Evolutionary conservation across 2,888 invertebrate species (phyloP), one percentile per base, ranked within the genome.

Genomic region (Nemotelus pantherinus): DNA sequence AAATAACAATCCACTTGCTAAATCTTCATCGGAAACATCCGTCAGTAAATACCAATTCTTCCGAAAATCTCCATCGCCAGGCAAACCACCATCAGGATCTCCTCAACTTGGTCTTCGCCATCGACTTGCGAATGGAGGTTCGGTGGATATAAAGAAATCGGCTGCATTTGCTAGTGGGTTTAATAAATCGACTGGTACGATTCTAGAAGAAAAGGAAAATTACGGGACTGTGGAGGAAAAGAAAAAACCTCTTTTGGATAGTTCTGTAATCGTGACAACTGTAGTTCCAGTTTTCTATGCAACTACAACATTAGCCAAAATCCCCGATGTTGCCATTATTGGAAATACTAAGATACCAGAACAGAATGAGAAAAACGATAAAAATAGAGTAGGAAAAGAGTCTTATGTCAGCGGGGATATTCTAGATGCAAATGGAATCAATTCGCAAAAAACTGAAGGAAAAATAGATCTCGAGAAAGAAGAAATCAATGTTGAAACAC

Each of bases 401-500:
- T 2, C 25, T 39, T 0, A n/a, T n/a, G n/a, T 10, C 4, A 58
- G n/a, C 25, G 41, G 41, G 41, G 7, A n/a, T 41, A 50, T 5
- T 7, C 50, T 7, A 50, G 50, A 5, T 9, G 50, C 50, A 50
- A 50, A 53, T 53, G 39, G 84, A 83, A 76, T 86, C 88, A 83
- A 25, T 0, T 25, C 25, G 25, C 25, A 25, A 25, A 82, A 86
- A 77, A 86, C 86, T 82, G 81, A 81, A 57, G 25, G 25, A 25
- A 77, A 83, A 0, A 84, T 50, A 50, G 50, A 5, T 7, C 50
- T 50, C 9, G 7, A 39, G 7, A 60, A 60, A 39, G 60, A 60
- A 41, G 60, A 85, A 63, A 84, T 85, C 45, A 85, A 85, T 50
- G 86, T 79, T 57, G 81, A 82, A 53, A 57, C 10, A 53, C 25